Percentiles rank a stretch among this genome's conserved stretches.
Conservation (phyloP, 2,888 invertebrate genomes). For the Nephrocerus scutellatus region DNA sequence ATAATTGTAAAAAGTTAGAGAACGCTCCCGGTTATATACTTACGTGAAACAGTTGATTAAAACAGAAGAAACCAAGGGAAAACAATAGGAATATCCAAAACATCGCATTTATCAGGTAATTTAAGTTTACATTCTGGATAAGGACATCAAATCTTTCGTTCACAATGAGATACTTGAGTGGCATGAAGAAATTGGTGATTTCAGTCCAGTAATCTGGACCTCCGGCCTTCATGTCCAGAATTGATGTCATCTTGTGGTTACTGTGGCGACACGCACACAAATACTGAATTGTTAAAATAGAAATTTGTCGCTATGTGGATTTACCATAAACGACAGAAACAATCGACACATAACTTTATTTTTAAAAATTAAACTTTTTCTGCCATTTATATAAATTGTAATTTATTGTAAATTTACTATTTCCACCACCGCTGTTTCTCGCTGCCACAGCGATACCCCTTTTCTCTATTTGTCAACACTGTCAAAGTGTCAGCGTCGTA, state of each 20-base stretch:
- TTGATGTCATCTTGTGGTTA: constrained; percentile 40
- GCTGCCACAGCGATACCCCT: no score
- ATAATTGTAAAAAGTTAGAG: no score
- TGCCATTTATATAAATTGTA: no score
- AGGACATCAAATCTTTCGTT: constrained; percentile 40
- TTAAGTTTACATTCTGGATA: constrained; percentile 41
- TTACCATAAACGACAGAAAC: no score
- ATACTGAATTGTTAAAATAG: no score
- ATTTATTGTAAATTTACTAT: neutral
- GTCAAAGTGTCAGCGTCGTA: no score
- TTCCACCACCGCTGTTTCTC: neutral
- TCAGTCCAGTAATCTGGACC: constrained; percentile 43
- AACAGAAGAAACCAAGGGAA: constrained; percentile 37
- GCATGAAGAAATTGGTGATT: constrained; percentile 43
- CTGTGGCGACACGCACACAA: no score
- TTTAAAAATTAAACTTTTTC: no score
- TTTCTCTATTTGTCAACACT: no score
- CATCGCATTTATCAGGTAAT: constrained; percentile 42
- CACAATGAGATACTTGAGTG: constrained; percentile 41
- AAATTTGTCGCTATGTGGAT: no score
- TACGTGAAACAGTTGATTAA: constrained; percentile 43
- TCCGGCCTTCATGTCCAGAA: constrained; percentile 42
- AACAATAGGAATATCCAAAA: constrained; percentile 45
- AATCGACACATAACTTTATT: no score
- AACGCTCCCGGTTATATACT: no score